These are phyloP conservation scores for Aelia acuminata DNA, from an alignment of 2,888 invertebrate genomes.

Conservation along the genomic window DNA sequence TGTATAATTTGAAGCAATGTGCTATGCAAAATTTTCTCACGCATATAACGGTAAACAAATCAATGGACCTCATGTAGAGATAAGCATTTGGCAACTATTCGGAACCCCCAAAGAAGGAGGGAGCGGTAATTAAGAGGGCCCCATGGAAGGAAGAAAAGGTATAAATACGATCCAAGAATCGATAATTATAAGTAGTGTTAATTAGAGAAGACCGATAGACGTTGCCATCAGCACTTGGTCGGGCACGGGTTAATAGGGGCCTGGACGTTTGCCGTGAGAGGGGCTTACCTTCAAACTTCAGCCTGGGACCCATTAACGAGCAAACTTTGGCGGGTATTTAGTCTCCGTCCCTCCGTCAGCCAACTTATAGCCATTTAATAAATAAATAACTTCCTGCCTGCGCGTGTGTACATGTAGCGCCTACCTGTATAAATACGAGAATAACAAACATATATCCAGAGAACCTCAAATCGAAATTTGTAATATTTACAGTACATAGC, in stretches of 20 bases:
- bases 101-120: no score
- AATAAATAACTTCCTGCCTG: background rate
- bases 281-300: constrained; percentile 44
- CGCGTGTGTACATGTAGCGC: background rate
- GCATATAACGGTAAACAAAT: no score
- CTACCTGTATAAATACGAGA: background rate
- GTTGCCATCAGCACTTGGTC: constrained; percentile 31
- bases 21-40: no score
- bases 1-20: no score
- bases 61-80: no score
- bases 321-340: constrained; percentile 45
- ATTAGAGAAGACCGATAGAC: constrained; percentile 46
- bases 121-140: background rate
- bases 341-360: constrained; percentile 19
- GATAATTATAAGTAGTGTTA: constrained; percentile 51
- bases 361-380: constrained; percentile 36
- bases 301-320: constrained; percentile 14
- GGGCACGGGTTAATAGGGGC: constrained; percentile 34
- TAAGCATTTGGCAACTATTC: no score
- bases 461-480: no score
- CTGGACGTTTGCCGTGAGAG: constrained; percentile 41
- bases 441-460: no score
- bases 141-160: background rate
- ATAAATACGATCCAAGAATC: constrained; percentile 7
- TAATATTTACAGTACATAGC: no score